Evolutionary conservation across 2,797 vertebrate species (phyloP).

Genomic region (Sebastes matsubarae): DNA sequence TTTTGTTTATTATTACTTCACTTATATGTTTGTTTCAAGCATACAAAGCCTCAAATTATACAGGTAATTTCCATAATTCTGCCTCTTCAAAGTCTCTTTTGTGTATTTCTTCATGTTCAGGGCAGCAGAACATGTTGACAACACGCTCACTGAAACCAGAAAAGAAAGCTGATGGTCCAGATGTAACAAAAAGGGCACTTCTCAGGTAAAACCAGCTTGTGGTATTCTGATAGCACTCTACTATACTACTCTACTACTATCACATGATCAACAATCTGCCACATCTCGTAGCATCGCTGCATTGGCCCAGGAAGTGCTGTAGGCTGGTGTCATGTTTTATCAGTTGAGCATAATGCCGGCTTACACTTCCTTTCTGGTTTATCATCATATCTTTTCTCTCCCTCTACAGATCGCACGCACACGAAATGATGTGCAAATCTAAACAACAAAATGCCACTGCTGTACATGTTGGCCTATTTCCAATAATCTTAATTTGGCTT

Average conservation of each 20-base stretch:
- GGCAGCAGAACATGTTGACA: background rate
- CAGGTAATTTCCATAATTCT: background rate
- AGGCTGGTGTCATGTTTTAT: background rate
- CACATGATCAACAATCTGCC: background rate
- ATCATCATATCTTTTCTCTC: background rate
- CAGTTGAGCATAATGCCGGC: background rate
- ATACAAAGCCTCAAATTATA: background rate
- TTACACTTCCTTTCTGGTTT: background rate
- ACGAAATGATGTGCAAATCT: background rate
- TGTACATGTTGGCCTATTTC: background rate
- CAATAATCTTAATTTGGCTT: too few species aligned
- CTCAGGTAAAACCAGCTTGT: constrained; percentile 47
- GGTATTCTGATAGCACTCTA: background rate
- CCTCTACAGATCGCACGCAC: background rate
- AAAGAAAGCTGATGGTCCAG: background rate
- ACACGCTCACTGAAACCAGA: background rate
- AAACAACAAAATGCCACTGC: background rate
- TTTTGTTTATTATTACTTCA: background rate
- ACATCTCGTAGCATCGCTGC: background rate
- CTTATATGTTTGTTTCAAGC: background rate
- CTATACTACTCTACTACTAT: background rate
- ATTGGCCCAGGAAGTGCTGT: background rate
- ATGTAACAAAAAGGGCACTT: constrained; percentile 49
- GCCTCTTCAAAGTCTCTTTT: background rate
- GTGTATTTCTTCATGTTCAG: background rate